Evolutionary conservation across 2,888 invertebrate species (phyloP).

Genomic region (Leucophora obtusa): DNA sequence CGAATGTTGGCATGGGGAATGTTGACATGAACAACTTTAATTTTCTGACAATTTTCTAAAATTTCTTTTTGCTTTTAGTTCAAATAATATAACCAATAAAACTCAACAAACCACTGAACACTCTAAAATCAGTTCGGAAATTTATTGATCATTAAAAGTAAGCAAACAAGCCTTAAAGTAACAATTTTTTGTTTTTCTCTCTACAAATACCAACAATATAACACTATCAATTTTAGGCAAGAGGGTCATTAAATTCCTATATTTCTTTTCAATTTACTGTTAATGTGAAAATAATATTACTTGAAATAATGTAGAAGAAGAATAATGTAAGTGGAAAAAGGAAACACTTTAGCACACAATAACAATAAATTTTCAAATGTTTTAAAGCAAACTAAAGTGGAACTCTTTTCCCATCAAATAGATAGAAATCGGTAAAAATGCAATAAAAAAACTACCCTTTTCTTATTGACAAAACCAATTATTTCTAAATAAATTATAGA

Average conservation of each 20-base stretch:
- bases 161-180: not conserved
- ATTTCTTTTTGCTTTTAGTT: too few species aligned
- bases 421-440: not conserved
- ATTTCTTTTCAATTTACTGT: constrained; percentile 51
- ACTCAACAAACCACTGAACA: not conserved
- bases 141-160: constrained; percentile 27
- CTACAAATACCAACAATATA: not conserved
- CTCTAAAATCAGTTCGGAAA: constrained; percentile 14
- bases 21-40: too few species aligned
- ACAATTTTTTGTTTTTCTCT: not conserved
- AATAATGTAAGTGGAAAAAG: not conserved
- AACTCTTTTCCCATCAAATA: not conserved
- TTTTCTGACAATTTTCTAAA: too few species aligned
- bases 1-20: too few species aligned
- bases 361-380: constrained; percentile 53
- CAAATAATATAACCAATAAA: not conserved
- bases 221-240: constrained; percentile 11
- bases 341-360: constrained; percentile 44
- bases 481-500: constrained; percentile 35
- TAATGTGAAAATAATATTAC: constrained; percentile 60
- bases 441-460: constrained; percentile 8
- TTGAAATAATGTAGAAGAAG: constrained; percentile 17
- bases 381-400: not conserved
- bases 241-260: constrained; percentile 57
- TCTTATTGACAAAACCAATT: constrained; percentile 4